These are phyloP conservation scores for Falco novaeseelandiae DNA, from an alignment of 2,797 vertebrate species.

Conservation along the genomic window DNA sequence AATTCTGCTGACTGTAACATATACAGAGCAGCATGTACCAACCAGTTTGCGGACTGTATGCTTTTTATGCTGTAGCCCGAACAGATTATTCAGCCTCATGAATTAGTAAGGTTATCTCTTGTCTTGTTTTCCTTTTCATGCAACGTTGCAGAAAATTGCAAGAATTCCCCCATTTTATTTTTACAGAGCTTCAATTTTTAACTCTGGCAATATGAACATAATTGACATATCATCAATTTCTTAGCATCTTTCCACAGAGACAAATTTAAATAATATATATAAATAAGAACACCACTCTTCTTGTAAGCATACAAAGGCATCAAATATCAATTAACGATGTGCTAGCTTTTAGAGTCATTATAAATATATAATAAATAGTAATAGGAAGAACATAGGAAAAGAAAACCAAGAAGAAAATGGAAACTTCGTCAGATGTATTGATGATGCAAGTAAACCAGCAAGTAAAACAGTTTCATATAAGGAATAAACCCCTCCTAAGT, in stretches of 20 bases:
- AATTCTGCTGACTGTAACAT: neutral
- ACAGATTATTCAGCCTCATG: neutral
- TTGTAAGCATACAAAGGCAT: neutral
- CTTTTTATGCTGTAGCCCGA: neutral
- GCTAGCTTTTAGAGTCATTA: neutral
- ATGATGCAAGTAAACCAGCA: neutral
- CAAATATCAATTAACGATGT: conserved; percentile 4
- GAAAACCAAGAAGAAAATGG: neutral
- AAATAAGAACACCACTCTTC: neutral
- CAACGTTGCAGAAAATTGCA: neutral
- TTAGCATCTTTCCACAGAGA: neutral
- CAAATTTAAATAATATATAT: neutral
- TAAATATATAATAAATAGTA: neutral
- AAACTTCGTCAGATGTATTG: neutral
- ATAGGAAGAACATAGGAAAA: neutral
- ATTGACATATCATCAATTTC: neutral
- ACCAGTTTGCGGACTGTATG: neutral
- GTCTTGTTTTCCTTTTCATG: neutral
- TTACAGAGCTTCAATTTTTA: neutral
- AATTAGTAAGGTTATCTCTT: neutral
- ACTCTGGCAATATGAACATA: neutral
- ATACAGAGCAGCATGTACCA: neutral
- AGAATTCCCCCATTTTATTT: neutral
- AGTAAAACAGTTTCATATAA: neutral
- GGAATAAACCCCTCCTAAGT: neutral